Conservation (phyloP, 1,140 invertebrate genomes). For the Marisa cornuarietis region DNA sequence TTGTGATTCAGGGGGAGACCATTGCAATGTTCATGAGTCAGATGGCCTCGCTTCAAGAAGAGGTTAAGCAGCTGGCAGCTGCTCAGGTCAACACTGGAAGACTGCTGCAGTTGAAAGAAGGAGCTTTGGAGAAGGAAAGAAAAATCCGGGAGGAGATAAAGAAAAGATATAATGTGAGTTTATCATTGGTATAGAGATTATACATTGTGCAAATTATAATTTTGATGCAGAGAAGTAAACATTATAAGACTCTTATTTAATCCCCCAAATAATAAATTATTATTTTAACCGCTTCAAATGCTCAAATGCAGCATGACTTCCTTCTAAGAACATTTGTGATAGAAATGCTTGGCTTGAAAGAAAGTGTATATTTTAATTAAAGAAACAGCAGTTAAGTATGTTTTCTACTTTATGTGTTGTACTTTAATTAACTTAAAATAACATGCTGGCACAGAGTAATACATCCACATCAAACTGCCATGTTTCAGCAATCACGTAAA, state of each 20-base stretch:
- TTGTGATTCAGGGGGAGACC: conserved; percentile 49
- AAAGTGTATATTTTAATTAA: too few species aligned
- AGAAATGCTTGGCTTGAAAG: too few species aligned
- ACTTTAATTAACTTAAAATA: too few species aligned
- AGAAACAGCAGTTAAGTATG: too few species aligned
- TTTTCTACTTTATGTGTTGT: too few species aligned
- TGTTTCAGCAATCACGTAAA: conserved; percentile 40
- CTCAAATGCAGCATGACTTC: too few species aligned
- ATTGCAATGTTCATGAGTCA: conserved; percentile 56
- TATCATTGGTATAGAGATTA: not conserved
- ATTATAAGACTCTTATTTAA: not conserved
- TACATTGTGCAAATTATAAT: not conserved
- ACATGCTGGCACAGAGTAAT: too few species aligned
- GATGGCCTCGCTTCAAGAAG: conserved; percentile 56
- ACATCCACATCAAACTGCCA: too few species aligned
- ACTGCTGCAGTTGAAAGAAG: conserved; percentile 50
- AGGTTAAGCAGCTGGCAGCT: conserved; percentile 53
- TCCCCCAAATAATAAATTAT: too few species aligned
- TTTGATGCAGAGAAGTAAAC: not conserved
- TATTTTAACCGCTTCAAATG: too few species aligned
- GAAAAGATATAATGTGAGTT: conserved; percentile 52
- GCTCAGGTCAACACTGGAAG: conserved; percentile 50
- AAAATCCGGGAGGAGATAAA: conserved; percentile 51
- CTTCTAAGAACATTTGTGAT: too few species aligned
- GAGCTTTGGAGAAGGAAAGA: conserved; percentile 53